Conservation (phyloP, 2,888 invertebrate species). For the Leistus spinibarbis region DNA sequence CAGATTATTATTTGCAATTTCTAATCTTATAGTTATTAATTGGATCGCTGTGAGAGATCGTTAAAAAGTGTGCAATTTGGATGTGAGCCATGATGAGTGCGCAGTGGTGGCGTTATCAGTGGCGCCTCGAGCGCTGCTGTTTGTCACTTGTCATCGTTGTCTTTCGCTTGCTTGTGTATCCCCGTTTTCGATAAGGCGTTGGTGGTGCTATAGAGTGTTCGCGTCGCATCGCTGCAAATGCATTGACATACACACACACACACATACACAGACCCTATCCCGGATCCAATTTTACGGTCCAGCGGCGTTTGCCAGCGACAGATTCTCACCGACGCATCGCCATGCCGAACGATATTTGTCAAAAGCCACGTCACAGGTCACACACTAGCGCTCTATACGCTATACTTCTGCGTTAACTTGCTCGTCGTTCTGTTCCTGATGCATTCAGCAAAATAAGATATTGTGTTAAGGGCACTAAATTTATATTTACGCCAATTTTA, state of each 20-base stretch:
- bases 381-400: not conserved
- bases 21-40: too few species aligned
- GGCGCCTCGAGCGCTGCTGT: constrained; percentile 6
- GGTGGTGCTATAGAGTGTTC: constrained; percentile 1
- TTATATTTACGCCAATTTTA: too few species aligned
- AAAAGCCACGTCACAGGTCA: constrained; percentile 14
- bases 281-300: constrained; percentile 35
- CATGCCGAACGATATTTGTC: constrained; percentile 27
- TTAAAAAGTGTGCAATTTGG: too few species aligned
- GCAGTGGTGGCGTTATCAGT: constrained; percentile 9
- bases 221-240: constrained; percentile 6
- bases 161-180: not conserved
- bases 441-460: not conserved
- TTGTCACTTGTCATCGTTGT: constrained; percentile 32
- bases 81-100: too few species aligned
- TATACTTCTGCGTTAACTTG: not conserved
- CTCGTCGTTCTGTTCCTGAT: not conserved
- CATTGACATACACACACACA: not conserved
- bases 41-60: too few species aligned
- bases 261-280: not conserved
- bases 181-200: not conserved
- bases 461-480: not conserved
- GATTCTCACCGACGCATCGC: constrained; percentile 29
- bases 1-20: too few species aligned
- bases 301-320: constrained; percentile 28